These are phyloP conservation scores for Tolypeutes matacus DNA, from an alignment of 2,797 vertebrate species.

Conservation along the genomic window DNA sequence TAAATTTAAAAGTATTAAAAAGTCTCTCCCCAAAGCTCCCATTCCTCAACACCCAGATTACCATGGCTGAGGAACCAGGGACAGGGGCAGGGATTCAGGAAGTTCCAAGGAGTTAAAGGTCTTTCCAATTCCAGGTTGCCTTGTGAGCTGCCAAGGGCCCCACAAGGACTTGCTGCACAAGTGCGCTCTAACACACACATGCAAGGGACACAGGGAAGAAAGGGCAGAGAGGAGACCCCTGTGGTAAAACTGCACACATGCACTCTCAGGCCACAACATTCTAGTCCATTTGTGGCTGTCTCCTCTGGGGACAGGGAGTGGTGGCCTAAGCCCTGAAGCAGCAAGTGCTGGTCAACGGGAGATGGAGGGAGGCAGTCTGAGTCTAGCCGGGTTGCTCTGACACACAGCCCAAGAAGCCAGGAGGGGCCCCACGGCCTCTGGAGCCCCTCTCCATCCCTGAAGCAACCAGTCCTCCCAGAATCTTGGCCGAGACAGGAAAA, in stretches of 20 bases:
- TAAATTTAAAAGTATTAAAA: constrained; percentile 75
- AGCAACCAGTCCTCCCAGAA: background rate
- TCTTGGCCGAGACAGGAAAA: background rate
- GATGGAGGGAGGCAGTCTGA: background rate
- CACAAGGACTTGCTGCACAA: background rate
- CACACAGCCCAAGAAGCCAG: background rate
- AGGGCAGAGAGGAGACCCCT: background rate
- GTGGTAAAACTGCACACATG: constrained; percentile 37
- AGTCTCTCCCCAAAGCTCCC: constrained; percentile 64
- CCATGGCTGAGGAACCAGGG: constrained; percentile 73
- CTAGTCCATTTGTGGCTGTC: constrained; percentile 24
- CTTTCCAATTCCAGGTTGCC: constrained; percentile 68
- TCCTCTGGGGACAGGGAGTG: background rate
- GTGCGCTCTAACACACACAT: background rate
- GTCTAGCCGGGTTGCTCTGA: background rate
- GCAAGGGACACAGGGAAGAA: constrained; percentile 40
- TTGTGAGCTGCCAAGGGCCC: constrained; percentile 58
- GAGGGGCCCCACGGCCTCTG: background rate
- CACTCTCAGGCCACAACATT: background rate
- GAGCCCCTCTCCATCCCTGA: background rate
- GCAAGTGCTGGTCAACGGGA: background rate
- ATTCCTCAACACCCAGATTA: constrained; percentile 64
- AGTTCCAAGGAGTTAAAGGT: constrained; percentile 75
- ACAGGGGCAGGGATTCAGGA: constrained; percentile 80
- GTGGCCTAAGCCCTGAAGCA: constrained; percentile 51